phyloP scores from a whole-genome alignment of 2,113 vertebrate genomes.

The Trichomycterus rosablanca region DNA sequence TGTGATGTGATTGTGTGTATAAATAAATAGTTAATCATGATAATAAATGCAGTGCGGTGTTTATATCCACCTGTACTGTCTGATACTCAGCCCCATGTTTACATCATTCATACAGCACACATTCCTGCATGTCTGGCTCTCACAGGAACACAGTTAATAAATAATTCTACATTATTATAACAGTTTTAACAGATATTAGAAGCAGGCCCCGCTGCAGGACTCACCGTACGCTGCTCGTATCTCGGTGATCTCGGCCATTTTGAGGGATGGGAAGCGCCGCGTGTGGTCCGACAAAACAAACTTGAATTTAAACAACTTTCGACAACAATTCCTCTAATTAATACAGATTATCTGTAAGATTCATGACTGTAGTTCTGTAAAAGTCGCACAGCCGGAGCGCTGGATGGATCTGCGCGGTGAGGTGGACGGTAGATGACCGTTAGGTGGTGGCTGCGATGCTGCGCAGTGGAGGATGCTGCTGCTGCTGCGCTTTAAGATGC shows the following conservation, averaged over 20 bases:
- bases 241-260: conserved; percentile 76
- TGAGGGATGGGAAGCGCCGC: conserved; percentile 53
- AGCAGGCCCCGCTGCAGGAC: conserved; percentile 33
- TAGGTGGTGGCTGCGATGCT: conserved; percentile 28
- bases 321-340: conserved; percentile 12
- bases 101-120: too few relatives aligned
- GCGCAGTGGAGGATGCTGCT: conserved; percentile 22
- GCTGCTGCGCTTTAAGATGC: conserved; percentile 30
- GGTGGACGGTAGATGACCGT: neutral
- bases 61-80: too few relatives aligned
- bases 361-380: conserved; percentile 9
- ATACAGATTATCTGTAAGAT: neutral
- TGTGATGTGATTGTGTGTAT: too few relatives aligned
- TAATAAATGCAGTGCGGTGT: too few relatives aligned
- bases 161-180: too few relatives aligned
- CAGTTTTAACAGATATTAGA: neutral
- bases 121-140: too few relatives aligned
- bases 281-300: conserved; percentile 33
- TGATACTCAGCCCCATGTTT: too few relatives aligned
- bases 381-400: neutral
- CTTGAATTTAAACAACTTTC: neutral
- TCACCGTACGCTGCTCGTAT: conserved; percentile 71
- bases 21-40: too few relatives aligned
- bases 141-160: too few relatives aligned
- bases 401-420: neutral